These are phyloP conservation scores for Aspidapion aeneum DNA, from an alignment of 2,888 invertebrate species.

Conservation along the genomic window DNA sequence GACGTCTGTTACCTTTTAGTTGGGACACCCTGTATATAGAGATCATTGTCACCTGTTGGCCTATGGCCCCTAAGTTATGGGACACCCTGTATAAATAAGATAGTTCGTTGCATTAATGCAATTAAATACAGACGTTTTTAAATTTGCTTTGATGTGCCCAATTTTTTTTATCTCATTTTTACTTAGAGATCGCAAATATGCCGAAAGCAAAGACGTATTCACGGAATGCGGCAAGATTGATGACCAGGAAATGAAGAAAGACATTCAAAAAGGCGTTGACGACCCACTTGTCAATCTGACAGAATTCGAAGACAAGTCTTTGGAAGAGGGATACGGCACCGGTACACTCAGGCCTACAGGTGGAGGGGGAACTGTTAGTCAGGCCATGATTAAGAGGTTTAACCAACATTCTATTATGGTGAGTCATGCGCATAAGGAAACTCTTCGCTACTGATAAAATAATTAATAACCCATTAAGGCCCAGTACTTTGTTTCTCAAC, in stretches of 20 bases:
- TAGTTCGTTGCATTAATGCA: too few relatives aligned
- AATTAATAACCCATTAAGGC: too few relatives aligned
- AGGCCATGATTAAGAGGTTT: slow-evolving; percentile 91
- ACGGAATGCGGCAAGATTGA: slow-evolving; percentile 97
- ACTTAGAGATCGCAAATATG: slow-evolving; percentile 77
- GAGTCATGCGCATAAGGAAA: too few relatives aligned
- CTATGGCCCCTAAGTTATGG: too few relatives aligned
- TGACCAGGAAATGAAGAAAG: slow-evolving; percentile 75
- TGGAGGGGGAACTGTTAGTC: slow-evolving; percentile 66
- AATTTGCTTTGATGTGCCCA: too few relatives aligned
- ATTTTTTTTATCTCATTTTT: slow-evolving; percentile 12
- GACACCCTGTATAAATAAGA: too few relatives aligned
- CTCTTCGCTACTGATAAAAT: too few relatives aligned
- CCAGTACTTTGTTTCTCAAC: too few relatives aligned
- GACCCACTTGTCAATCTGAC: slow-evolving; percentile 83
- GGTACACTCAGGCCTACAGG: slow-evolving; percentile 47
- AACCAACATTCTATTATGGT: slow-evolving; percentile 99
- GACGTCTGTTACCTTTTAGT: too few relatives aligned
- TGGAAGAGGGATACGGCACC: slow-evolving; percentile 65
- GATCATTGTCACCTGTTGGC: too few relatives aligned
- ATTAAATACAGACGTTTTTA: too few relatives aligned
- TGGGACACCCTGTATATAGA: too few relatives aligned
- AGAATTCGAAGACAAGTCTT: slow-evolving; percentile 69
- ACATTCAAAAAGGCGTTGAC: slow-evolving; percentile 72
- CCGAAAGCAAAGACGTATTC: slow-evolving; percentile 92